Evolutionary conservation across 2,797 vertebrate genomes (phyloP).

Genomic region (Morus bassanus): DNA sequence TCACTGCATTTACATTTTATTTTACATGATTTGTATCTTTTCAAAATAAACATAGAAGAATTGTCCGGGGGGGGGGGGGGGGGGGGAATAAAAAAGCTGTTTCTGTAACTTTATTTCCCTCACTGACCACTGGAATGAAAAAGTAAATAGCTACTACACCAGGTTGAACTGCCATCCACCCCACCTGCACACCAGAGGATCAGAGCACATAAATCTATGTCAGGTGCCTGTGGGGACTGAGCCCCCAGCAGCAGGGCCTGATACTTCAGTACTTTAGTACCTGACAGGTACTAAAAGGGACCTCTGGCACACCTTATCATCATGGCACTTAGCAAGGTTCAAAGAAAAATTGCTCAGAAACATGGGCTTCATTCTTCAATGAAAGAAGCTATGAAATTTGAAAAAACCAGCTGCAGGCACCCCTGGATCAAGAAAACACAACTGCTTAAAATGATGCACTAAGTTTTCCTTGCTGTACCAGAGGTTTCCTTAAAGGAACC

Average conservation of each 20-base stretch:
- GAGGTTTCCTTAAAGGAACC: background rate
- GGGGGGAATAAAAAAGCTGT: too few species aligned
- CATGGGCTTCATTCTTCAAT: background rate
- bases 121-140: background rate
- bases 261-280: background rate
- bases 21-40: background rate
- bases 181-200: background rate
- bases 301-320: background rate
- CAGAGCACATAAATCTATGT: background rate
- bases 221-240: too few species aligned
- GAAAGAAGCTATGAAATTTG: background rate
- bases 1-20: background rate
- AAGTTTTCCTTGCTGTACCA: background rate
- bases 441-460: background rate
- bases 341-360: background rate
- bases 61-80: too few species aligned
- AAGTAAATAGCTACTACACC: background rate
- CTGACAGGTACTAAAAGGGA: background rate
- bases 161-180: background rate
- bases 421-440: background rate
- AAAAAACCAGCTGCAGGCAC: background rate
- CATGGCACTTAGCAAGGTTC: background rate
- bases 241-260: background rate
- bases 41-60: background rate
- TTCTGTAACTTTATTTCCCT: background rate